Percentiles rank a stretch among this genome's conserved stretches.
Evolutionary conservation across 2,888 invertebrate genomes (phyloP).

Genomic region (Drosophila nr. perissopoda): DNA sequence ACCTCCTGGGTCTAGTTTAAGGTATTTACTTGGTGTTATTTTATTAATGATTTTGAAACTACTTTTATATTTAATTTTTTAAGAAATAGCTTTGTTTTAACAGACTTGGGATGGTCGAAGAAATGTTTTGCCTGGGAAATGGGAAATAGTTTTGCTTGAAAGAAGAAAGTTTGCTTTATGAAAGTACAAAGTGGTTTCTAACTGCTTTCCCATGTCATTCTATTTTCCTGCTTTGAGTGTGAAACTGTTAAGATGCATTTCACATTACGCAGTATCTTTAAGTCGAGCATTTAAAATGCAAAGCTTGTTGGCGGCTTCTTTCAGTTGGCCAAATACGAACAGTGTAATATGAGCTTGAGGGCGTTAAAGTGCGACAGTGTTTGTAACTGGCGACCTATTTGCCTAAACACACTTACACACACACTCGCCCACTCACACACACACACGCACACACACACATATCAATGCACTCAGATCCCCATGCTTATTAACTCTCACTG

Average conservation of each 20-base stretch:
- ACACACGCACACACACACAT: background rate
- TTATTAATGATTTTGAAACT: background rate
- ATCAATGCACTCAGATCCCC: conserved; percentile 31
- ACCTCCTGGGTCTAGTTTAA: too few species aligned
- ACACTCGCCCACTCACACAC: conserved; percentile 6
- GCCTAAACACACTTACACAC: conserved; percentile 57
- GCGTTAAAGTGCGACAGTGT: conserved; percentile 66
- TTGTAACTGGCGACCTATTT: conserved; percentile 73
- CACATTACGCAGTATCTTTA: conserved; percentile 9
- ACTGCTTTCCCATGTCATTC: background rate
- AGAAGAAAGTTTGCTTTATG: background rate
- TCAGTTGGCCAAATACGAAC: conserved; percentile 60
- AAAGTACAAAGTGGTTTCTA: background rate
- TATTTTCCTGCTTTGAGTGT: background rate
- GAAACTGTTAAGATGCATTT: background rate
- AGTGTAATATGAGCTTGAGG: conserved; percentile 70
- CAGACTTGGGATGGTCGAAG: background rate
- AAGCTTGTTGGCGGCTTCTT: conserved; percentile 42
- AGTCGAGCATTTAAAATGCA: background rate
- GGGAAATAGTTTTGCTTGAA: background rate
- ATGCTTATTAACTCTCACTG: conserved; percentile 43
- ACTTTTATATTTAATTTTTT: background rate
- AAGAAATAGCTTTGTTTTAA: background rate
- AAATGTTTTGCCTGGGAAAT: background rate
- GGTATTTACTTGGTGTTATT: too few species aligned